These are phyloP conservation scores for Cancer borealis DNA, from an alignment of 2,888 invertebrate genomes.

Conservation along the genomic window DNA sequence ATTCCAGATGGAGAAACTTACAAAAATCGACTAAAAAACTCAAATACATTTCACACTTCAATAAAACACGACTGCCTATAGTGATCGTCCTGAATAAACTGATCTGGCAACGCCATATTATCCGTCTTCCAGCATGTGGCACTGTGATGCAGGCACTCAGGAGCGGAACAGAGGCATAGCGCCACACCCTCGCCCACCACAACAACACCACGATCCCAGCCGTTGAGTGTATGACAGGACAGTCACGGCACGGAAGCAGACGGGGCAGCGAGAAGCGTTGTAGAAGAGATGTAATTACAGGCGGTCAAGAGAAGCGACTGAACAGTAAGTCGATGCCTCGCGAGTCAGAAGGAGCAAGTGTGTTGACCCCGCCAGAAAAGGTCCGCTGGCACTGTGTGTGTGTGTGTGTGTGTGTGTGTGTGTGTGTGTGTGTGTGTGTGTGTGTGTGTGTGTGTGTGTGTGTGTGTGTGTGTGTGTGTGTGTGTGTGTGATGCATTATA, in stretches of 20 bases:
- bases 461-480: neutral
- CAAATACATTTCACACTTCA: neutral
- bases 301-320: neutral
- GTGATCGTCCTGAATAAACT: conserved; percentile 9
- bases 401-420: no score
- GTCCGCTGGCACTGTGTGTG: neutral
- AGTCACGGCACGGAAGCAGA: neutral
- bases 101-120: conserved; percentile 48
- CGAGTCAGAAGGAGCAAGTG: neutral
- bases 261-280: neutral
- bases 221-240: neutral
- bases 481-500: neutral
- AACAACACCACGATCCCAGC: neutral
- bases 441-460: neutral
- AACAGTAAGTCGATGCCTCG: neutral
- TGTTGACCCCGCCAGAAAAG: conserved; percentile 18
- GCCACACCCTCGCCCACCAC: neutral
- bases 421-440: no score
- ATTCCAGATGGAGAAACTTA: neutral
- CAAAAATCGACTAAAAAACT: neutral
- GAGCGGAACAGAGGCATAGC: neutral
- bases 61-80: neutral
- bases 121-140: neutral
- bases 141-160: neutral
- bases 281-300: neutral